phyloP scores from a whole-genome alignment of 2,797 vertebrate species.

The Pseudotriccus pelzelni region DNA sequence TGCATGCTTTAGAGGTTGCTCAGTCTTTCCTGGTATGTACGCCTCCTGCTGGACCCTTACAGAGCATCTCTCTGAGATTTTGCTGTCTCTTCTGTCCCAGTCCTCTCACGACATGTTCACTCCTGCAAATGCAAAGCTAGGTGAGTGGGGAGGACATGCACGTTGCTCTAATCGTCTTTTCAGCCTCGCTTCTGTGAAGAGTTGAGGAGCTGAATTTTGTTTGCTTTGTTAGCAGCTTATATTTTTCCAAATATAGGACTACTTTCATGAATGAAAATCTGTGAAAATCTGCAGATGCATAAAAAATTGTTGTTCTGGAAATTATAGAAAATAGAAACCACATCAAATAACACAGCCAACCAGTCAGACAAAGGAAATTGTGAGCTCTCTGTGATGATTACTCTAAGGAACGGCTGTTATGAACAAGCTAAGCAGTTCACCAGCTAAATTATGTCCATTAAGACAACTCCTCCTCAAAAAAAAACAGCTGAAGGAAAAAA shows the following conservation, averaged over 20 bases:
- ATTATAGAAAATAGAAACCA: not conserved
- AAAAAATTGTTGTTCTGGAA: not conserved
- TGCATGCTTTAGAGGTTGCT: not conserved
- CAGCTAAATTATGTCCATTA: not conserved
- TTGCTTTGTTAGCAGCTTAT: not conserved
- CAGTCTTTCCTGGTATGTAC: not conserved
- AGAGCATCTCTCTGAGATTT: not conserved
- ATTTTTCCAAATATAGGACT: not conserved
- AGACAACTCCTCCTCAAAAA: not conserved
- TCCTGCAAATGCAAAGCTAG: not conserved
- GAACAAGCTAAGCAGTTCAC: not conserved
- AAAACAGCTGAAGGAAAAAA: not conserved
- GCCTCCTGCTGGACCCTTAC: not conserved
- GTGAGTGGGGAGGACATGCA: not conserved
- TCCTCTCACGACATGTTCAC: not conserved
- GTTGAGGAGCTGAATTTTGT: not conserved
- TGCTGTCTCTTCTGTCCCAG: not conserved
- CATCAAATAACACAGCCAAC: not conserved
- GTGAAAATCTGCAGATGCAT: not conserved
- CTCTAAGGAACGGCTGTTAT: not conserved
- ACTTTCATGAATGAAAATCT: not conserved
- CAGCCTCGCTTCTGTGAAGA: not conserved
- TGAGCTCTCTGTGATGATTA: not conserved
- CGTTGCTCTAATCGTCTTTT: not conserved
- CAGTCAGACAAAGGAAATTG: not conserved